Evolutionary conservation across 2,113 vertebrate genomes (phyloP), one percentile per base, ranked within the genome.

Genomic region (Gobiocypris rarus): DNA sequence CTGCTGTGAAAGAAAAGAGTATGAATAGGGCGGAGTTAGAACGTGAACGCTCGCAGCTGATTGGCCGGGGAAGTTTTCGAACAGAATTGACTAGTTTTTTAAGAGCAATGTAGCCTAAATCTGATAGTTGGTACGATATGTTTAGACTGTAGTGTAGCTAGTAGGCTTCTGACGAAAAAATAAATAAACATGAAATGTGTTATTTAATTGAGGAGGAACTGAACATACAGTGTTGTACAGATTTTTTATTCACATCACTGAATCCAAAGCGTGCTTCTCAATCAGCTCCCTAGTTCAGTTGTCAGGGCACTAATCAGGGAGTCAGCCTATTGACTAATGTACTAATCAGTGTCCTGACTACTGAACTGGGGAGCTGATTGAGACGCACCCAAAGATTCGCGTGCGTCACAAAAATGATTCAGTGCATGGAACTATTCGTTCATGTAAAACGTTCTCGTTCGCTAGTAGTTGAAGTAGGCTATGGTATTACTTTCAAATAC

Each of bases 1-100:
- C 58, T 59, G 58, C n/a, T 80, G 75, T 67, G 38, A 78, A 82
- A 50, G 67, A 88, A 74, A 84, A 85, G 84, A 89, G 79, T 86
- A 81, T 63, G 85, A 45, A 75, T 82, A 4, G 85, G 93, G 94
- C 84, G 93, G 93, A 85, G 93, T 79, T 77, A 67, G 81, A 31
- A 86, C 71, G 13, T 38, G 69, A 52, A 75, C 43, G 26, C 84
- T 81, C 75, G 31, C 0, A 65, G 0, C 28, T 19, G 85, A 94
- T 95, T 94, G 94, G 94, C 76, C 85, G 19, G 48, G 10, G 73
- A 92, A 93, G 89, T 94, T 94, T 95, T 95, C 91, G 92, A 94
- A 94, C 31, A 82, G 59, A 77, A 86, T 28, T 13, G 50, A 81
- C 65, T 67, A 83, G 61, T 82, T 19, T 81, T 26, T 59, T 48